phyloP scores from a whole-genome alignment of 2,888 invertebrate species.

The Ophraella communa region DNA sequence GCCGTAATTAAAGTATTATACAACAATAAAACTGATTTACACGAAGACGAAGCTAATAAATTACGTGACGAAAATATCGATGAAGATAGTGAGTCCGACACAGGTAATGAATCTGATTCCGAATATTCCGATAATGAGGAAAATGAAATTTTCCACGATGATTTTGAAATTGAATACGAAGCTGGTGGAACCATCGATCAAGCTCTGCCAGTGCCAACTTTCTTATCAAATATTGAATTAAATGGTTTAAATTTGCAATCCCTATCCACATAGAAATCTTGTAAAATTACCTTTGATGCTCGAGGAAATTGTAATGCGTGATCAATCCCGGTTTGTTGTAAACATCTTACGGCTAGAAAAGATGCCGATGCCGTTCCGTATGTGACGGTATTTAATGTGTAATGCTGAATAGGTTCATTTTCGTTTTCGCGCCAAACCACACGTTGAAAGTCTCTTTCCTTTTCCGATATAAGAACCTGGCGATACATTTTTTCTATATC shows the following conservation, averaged over 20 bases:
- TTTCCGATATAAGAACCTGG: no score
- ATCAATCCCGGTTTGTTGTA: no score
- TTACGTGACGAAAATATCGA: not conserved
- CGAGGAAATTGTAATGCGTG: no score
- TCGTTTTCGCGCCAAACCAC: no score
- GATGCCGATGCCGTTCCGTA: no score
- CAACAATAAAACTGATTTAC: not conserved
- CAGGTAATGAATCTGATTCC: not conserved
- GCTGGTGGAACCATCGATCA: not conserved
- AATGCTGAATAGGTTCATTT: no score
- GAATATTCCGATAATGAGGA: not conserved
- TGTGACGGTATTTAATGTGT: no score
- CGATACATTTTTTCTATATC: no score
- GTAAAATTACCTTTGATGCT: no score
- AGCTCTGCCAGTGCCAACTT: not conserved
- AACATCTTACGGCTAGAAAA: no score
- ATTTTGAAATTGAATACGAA: not conserved
- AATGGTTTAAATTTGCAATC: not conserved
- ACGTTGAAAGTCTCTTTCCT: no score
- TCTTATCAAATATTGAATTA: not conserved
- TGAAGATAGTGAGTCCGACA: not conserved
- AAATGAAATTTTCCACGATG: not conserved
- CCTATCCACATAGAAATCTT: no score
- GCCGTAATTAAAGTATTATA: conserved; percentile 38
- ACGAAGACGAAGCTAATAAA: not conserved